phyloP scores from a whole-genome alignment of 2,113 vertebrate species.

The Lepus europaeus region DNA sequence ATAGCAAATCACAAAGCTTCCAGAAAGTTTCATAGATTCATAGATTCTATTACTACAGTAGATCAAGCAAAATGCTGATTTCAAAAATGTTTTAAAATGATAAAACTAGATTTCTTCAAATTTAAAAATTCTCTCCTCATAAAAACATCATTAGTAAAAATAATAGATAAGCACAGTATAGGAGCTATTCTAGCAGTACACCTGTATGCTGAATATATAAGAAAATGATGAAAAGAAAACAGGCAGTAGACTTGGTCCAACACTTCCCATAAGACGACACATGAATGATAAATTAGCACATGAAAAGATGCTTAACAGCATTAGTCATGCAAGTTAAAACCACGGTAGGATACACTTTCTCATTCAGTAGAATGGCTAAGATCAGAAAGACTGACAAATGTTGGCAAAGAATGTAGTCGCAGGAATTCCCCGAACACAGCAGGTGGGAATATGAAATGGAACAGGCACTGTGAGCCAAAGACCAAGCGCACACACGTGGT shows the following conservation, averaged over 20 bases:
- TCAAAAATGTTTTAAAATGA: background rate
- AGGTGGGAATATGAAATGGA: background rate
- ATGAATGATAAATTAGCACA: constrained; percentile 32
- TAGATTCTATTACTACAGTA: background rate
- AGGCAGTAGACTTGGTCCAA: constrained; percentile 66
- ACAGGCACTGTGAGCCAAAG: background rate
- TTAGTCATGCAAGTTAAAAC: constrained; percentile 66
- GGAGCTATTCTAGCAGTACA: background rate
- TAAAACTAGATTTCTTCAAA: constrained; percentile 3
- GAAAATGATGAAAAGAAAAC: constrained; percentile 62
- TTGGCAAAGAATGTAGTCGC: background rate
- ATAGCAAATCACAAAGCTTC: background rate
- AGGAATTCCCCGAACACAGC: background rate
- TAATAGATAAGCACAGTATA: background rate
- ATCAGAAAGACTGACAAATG: background rate
- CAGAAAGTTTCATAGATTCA: background rate
- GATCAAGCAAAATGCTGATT: background rate
- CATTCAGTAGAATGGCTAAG: background rate
- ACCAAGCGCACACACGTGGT: background rate
- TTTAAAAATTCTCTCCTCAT: background rate
- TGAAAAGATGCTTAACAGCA: constrained; percentile 53
- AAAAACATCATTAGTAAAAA: constrained; percentile 18
- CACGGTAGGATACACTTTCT: background rate
- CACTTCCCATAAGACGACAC: constrained; percentile 16
- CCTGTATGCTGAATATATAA: constrained; percentile 10